Evolutionary conservation across 1,140 invertebrate species (phyloP).

Genomic region (Leptopilina boulardi): DNA sequence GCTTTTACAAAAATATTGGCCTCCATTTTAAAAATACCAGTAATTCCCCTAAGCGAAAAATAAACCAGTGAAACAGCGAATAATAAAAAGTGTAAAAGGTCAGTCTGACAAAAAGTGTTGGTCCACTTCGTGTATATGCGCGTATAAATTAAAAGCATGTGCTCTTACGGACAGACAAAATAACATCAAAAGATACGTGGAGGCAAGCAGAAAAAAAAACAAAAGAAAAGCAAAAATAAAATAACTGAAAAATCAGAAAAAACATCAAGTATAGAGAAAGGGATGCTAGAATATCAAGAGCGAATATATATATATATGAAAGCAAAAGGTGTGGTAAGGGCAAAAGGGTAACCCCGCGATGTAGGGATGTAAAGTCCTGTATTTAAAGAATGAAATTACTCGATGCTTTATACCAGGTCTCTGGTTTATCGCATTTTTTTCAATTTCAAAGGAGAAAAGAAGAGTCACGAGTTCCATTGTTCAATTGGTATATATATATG

Average conservation of each 20-base stretch:
- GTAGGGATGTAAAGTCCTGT: constrained; percentile 37
- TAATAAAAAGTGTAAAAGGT: not conserved
- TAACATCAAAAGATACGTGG: constrained; percentile 11
- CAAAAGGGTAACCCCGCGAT: not conserved
- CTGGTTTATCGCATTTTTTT: constrained; percentile 48
- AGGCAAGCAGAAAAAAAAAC: not conserved
- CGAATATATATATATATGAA: not conserved
- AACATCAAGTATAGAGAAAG: not conserved
- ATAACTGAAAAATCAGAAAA: not conserved
- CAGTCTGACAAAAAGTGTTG: not conserved
- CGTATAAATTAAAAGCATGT: constrained; percentile 25
- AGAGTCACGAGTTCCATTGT: not conserved
- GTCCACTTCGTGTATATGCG: constrained; percentile 4
- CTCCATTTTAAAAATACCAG: constrained; percentile 4
- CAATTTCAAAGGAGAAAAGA: constrained; percentile 28
- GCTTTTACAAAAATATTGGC: not conserved
- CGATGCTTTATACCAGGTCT: constrained; percentile 41
- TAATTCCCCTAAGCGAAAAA: not conserved
- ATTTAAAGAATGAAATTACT: constrained; percentile 54
- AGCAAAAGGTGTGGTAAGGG: constrained; percentile 4
- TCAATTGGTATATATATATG: not conserved
- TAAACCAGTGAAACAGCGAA: not conserved
- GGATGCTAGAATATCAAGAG: not conserved
- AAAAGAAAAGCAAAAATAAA: not conserved
- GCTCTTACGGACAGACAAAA: constrained; percentile 16